These are phyloP conservation scores for Gonioctena quinquepunctata DNA, from an alignment of 1,140 invertebrate genomes.

Conservation along the genomic window DNA sequence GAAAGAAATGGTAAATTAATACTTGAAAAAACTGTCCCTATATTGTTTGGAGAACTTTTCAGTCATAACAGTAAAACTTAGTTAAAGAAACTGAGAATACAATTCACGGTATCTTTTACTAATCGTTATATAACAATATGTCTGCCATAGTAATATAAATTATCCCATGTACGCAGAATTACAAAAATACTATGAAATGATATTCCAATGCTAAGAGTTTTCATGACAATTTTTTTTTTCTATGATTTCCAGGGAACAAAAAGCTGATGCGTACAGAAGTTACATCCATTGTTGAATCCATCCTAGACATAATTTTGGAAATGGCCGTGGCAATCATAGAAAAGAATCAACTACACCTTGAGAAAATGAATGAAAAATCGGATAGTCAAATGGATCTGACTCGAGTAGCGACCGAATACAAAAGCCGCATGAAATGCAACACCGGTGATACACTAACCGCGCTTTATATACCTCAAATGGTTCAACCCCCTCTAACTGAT, in stretches of 20 bases:
- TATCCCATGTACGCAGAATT: no score
- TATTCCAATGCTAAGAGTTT: no score
- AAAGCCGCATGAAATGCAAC: slow-evolving; percentile 35
- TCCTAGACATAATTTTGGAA: slow-evolving; percentile 45
- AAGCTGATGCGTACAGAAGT: background rate
- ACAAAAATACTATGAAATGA: no score
- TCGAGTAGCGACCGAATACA: slow-evolving; percentile 5
- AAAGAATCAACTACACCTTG: slow-evolving; percentile 35
- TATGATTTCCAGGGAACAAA: background rate
- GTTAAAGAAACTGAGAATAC: no score
- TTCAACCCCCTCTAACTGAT: slow-evolving; percentile 40
- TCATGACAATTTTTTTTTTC: slow-evolving; percentile 1
- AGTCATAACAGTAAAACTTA: no score
- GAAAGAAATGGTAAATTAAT: no score
- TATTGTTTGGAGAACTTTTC: no score
- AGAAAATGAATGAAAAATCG: slow-evolving; percentile 17
- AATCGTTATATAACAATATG: no score
- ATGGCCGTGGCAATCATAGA: slow-evolving; percentile 44
- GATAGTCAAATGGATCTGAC: background rate
- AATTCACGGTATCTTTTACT: no score
- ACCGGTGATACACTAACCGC: slow-evolving; percentile 34
- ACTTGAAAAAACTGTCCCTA: no score
- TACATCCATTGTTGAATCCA: slow-evolving; percentile 29
- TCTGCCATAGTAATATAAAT: no score
- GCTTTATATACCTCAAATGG: slow-evolving; percentile 38